Percentiles rank a stretch among this genome's conserved stretches.
Evolutionary conservation across 2,888 invertebrate genomes (phyloP).

Genomic region (Brenthis hecate): DNA sequence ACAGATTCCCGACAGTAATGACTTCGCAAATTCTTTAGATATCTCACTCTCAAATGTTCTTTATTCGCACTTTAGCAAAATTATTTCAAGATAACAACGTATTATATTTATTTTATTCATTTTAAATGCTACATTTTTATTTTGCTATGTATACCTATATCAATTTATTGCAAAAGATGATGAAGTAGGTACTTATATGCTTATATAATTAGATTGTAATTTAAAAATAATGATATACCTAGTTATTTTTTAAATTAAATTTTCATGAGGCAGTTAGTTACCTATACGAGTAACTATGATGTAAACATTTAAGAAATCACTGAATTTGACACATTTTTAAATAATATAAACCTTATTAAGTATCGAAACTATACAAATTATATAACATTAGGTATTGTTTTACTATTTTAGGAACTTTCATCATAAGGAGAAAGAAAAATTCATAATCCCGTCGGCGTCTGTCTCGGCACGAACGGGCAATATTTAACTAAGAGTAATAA

Average conservation of each 20-base stretch:
- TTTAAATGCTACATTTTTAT: too few species aligned
- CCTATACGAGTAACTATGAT: too few species aligned
- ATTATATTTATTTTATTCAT: background rate
- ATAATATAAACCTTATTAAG: background rate
- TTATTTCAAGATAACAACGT: constrained; percentile 7
- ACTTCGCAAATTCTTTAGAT: constrained; percentile 64
- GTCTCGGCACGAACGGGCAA: constrained; percentile 58
- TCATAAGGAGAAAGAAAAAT: constrained; percentile 21
- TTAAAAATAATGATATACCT: too few species aligned
- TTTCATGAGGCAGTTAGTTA: too few species aligned
- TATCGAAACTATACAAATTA: background rate
- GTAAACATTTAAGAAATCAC: too few species aligned
- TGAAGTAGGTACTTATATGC: too few species aligned
- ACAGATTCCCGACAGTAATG: constrained; percentile 54
- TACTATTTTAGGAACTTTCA: constrained; percentile 1
- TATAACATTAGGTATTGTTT: background rate
- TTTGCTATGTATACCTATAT: too few species aligned
- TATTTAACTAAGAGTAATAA: constrained; percentile 75
- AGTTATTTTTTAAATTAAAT: too few species aligned
- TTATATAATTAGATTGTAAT: too few species aligned
- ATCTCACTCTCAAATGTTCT: constrained; percentile 57
- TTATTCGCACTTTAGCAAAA: constrained; percentile 49
- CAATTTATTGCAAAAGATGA: too few species aligned
- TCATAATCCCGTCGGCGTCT: constrained; percentile 55
- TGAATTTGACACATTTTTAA: too few species aligned